Conservation (phyloP, 2,888 invertebrate species). For the Heliothis peltigera region DNA sequence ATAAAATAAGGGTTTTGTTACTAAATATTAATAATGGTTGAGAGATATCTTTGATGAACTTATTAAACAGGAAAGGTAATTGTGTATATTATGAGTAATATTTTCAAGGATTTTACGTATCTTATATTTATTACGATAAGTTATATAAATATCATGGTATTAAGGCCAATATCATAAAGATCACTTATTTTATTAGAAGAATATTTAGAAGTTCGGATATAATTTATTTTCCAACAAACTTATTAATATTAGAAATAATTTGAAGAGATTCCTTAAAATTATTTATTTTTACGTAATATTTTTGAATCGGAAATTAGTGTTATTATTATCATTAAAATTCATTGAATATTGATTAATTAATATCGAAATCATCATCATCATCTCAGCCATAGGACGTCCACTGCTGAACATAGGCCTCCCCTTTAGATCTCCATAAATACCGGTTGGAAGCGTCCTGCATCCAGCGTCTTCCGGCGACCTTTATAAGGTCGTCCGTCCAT, state of each 20-base stretch:
- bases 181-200: slow-evolving; percentile 1
- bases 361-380: no score
- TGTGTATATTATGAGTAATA: neutral
- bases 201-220: neutral
- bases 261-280: neutral
- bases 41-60: neutral
- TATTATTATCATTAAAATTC: neutral
- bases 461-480: no score
- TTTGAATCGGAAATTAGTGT: neutral
- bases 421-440: no score
- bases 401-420: no score
- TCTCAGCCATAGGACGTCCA: no score
- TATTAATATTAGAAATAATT: no score
- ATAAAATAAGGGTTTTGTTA: neutral
- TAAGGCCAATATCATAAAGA: neutral
- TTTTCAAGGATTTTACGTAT: neutral
- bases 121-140: neutral
- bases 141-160: neutral
- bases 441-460: no score
- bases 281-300: neutral
- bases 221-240: neutral
- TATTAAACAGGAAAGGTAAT: neutral
- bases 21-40: neutral
- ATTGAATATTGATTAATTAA: neutral
- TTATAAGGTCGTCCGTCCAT: no score